Percentiles rank a stretch among this genome's conserved stretches.
These are phyloP conservation scores for Steinernema scapterisci DNA, from an alignment of 2,888 invertebrate genomes.

Conservation along the genomic window DNA sequence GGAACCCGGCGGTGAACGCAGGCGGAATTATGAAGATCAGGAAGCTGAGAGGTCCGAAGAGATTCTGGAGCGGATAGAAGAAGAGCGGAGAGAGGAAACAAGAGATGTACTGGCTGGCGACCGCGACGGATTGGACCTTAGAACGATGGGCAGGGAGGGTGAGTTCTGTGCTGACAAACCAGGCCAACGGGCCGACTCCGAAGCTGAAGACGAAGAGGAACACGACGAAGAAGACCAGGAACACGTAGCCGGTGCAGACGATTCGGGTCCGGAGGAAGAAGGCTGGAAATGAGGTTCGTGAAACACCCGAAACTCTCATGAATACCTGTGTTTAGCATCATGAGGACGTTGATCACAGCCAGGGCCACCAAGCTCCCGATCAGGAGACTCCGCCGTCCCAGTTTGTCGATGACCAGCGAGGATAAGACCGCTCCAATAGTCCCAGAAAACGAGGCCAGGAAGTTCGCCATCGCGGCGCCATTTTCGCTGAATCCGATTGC, in stretches of 20 bases:
- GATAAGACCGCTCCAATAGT: not conserved
- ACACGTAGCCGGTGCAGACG: slow-evolving; percentile 45
- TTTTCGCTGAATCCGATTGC: slow-evolving; percentile 51
- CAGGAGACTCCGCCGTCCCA: not conserved
- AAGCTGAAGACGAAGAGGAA: slow-evolving; percentile 58
- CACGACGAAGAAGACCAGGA: slow-evolving; percentile 49
- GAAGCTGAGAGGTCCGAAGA: slow-evolving; percentile 50
- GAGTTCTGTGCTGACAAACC: slow-evolving; percentile 59
- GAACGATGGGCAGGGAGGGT: slow-evolving; percentile 42
- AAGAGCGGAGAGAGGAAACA: slow-evolving; percentile 58
- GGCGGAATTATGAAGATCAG: slow-evolving; percentile 56
- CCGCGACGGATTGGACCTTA: slow-evolving; percentile 42
- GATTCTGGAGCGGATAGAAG: slow-evolving; percentile 49
- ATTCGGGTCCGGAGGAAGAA: slow-evolving; percentile 32
- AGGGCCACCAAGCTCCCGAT: not conserved
- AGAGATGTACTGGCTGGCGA: slow-evolving; percentile 50
- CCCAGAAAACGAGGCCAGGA: slow-evolving; percentile 44
- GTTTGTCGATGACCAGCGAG: slow-evolving; percentile 11
- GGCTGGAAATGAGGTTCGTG: too few relatives aligned
- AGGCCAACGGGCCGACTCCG: slow-evolving; percentile 58
- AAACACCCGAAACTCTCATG: too few relatives aligned
- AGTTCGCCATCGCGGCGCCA: slow-evolving; percentile 54
- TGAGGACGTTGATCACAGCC: slow-evolving; percentile 34
- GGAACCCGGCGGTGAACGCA: slow-evolving; percentile 46
- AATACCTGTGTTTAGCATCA: slow-evolving; percentile 53